Conservation (phyloP, 2,888 invertebrate species). For the Blera fallax region DNA sequence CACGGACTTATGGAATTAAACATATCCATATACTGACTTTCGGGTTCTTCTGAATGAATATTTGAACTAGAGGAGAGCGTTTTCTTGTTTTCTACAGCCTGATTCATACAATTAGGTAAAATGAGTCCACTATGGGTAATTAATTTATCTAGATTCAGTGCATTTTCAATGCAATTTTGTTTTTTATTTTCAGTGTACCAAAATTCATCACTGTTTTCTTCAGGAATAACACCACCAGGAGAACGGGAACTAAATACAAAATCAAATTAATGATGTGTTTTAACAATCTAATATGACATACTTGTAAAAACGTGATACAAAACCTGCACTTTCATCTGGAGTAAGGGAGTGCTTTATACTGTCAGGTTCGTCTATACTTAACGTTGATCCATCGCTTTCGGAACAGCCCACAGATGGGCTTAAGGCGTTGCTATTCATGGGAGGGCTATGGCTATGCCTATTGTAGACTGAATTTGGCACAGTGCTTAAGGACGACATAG, state of each 20-base stretch:
- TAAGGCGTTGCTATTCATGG: constrained; percentile 82
- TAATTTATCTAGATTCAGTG: constrained; percentile 53
- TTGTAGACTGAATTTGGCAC: constrained; percentile 82
- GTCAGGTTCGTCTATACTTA: constrained; percentile 86
- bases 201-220: constrained; percentile 84
- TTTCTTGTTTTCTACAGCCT: neutral
- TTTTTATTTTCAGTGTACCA: constrained; percentile 73
- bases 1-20: constrained; percentile 83
- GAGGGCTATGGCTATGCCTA: constrained; percentile 80
- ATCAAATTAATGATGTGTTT: constrained; percentile 1
- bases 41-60: constrained; percentile 58
- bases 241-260: constrained; percentile 69
- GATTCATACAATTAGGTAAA: neutral
- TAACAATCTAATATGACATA: constrained; percentile 63
- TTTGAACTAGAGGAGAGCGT: constrained; percentile 39
- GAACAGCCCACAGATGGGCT: constrained; percentile 86
- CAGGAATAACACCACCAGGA: constrained; percentile 83
- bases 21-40: constrained; percentile 82
- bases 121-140: constrained; percentile 57
- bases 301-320: constrained; percentile 77
- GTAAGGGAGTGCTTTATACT: constrained; percentile 84
- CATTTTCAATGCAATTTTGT: constrained; percentile 29
- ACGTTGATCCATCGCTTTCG: constrained; percentile 87
- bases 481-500: constrained; percentile 81
- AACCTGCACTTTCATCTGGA: constrained; percentile 83